Evolutionary conservation across 2,113 vertebrate species (phyloP).

Genomic region (Mormyrus iriodes): DNA sequence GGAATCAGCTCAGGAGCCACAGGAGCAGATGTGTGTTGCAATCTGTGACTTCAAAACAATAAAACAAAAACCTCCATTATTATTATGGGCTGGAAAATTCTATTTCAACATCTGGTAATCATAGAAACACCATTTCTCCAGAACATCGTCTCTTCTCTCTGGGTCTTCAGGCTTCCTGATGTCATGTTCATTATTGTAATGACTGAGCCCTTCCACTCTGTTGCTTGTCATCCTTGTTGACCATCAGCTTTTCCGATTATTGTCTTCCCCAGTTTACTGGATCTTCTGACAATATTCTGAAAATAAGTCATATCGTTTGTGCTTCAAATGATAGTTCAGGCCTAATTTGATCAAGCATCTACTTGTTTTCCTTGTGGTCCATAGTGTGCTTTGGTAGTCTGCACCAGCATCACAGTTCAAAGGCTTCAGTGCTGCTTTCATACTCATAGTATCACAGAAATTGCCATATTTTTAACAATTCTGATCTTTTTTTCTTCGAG

Average conservation of each 20-base stretch:
- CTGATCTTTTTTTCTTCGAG: not conserved
- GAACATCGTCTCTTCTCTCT: not conserved
- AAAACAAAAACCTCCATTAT: constrained; percentile 9
- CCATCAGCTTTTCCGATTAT: not conserved
- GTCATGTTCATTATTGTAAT: not conserved
- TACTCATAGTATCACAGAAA: not conserved
- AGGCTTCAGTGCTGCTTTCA: not conserved
- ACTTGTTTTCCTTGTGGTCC: not conserved
- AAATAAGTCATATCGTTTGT: not conserved
- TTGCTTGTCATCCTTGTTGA: not conserved
- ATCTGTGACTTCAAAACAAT: not conserved
- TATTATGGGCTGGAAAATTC: not conserved
- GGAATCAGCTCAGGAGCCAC: not conserved
- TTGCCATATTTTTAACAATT: not conserved
- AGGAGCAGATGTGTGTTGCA: not conserved
- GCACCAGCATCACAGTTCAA: not conserved
- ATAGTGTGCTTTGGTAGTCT: not conserved
- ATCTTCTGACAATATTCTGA: not conserved
- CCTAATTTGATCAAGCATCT: not conserved
- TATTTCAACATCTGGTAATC: not conserved
- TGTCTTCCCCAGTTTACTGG: not conserved
- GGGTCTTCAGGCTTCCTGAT: not conserved
- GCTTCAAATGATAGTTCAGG: not conserved
- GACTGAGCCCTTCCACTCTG: not conserved
- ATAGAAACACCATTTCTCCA: not conserved